These are phyloP conservation scores for Formica exsecta DNA, from an alignment of 1,140 invertebrate genomes.

Conservation along the genomic window DNA sequence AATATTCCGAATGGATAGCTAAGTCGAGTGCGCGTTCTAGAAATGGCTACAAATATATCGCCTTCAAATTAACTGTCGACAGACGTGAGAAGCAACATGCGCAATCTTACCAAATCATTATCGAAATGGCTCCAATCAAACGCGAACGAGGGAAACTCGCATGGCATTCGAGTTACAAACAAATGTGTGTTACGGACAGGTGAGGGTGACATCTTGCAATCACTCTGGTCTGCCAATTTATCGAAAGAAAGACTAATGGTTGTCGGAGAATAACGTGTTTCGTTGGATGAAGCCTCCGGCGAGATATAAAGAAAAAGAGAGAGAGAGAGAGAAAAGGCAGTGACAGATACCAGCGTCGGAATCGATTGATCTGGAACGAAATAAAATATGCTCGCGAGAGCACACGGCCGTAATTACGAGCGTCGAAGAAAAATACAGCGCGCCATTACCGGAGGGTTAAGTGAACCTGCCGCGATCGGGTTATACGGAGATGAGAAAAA, in stretches of 20 bases:
- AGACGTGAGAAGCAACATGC: slow-evolving; percentile 30
- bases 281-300: not conserved
- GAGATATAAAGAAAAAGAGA: not conserved
- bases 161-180: slow-evolving; percentile 3
- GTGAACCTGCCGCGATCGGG: slow-evolving; percentile 62
- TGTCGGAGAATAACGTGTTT: slow-evolving; percentile 32
- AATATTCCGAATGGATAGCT: not conserved
- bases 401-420: slow-evolving; percentile 75
- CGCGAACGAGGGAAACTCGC: slow-evolving; percentile 5
- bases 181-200: slow-evolving; percentile 46
- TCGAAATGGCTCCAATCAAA: slow-evolving; percentile 34
- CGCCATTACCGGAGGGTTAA: slow-evolving; percentile 76
- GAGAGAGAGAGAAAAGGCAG: slow-evolving; percentile 14
- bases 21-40: not conserved
- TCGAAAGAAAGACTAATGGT: slow-evolving; percentile 75
- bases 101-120: slow-evolving; percentile 41
- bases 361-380: slow-evolving; percentile 72
- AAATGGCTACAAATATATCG: not conserved
- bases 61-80: not conserved
- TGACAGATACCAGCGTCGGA: slow-evolving; percentile 70
- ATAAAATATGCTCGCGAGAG: slow-evolving; percentile 76
- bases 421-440: slow-evolving; percentile 78
- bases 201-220: slow-evolving; percentile 65
- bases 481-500: slow-evolving; percentile 22
- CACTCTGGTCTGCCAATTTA: slow-evolving; percentile 71